These are phyloP conservation scores for Sorex fumeus DNA, from an alignment of 2,113 vertebrate genomes.

Conservation along the genomic window DNA sequence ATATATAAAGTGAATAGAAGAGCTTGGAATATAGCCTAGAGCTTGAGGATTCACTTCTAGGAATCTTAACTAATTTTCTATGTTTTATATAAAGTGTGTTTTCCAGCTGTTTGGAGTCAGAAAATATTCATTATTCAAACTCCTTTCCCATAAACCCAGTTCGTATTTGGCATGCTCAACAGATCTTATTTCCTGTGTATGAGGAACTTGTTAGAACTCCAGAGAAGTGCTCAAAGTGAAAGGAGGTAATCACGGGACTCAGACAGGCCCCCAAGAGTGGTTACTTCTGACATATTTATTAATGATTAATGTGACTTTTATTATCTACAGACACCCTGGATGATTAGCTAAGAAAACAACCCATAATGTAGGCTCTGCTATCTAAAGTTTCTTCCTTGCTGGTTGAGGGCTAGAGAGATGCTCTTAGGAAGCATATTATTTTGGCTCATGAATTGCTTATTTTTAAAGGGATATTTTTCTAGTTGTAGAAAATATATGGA, in stretches of 20 bases:
- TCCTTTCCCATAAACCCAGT: background rate
- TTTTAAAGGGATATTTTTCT: slow-evolving; percentile 28
- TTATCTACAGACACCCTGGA: background rate
- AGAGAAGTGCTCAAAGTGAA: background rate
- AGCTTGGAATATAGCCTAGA: background rate
- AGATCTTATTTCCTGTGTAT: background rate
- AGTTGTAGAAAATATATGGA: background rate
- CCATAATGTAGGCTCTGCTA: background rate
- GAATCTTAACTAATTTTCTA: background rate
- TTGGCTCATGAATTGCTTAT: background rate
- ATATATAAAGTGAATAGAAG: background rate
- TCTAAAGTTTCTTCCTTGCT: background rate
- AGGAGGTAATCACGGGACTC: background rate
- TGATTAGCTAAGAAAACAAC: background rate
- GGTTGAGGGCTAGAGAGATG: background rate
- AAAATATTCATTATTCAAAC: background rate
- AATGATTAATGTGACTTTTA: background rate
- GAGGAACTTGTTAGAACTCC: background rate
- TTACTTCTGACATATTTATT: background rate
- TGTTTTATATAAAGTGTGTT: background rate
- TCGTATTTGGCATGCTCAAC: background rate
- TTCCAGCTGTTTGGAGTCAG: background rate
- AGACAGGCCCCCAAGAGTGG: too few relatives aligned
- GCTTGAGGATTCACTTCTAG: background rate
- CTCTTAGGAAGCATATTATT: background rate